Percentiles rank a stretch among this genome's conserved stretches.
These are phyloP conservation scores for Rugalucina vietnamica DNA, from an alignment of 2,888 invertebrate species.

Conservation along the genomic window DNA sequence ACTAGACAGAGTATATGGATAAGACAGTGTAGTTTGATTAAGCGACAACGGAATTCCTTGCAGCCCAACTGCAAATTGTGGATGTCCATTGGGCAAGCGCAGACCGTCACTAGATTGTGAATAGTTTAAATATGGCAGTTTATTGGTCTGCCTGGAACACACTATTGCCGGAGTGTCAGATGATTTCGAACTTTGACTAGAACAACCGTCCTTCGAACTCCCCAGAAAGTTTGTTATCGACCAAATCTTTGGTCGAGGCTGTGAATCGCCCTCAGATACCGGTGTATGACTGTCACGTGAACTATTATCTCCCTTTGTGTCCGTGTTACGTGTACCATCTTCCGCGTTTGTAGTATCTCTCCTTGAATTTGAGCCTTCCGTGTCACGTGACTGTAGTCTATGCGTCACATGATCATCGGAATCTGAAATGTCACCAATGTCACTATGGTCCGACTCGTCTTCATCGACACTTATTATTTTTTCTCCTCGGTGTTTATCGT, in stretches of 20 bases:
- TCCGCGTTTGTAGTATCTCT: background rate
- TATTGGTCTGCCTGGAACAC: slow-evolving; percentile 59
- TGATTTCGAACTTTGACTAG: slow-evolving; percentile 39
- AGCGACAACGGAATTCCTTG: slow-evolving; percentile 71
- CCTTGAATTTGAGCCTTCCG: background rate
- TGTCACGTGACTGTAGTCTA: background rate
- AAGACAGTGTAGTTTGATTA: slow-evolving; percentile 77
- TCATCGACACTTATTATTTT: slow-evolving; percentile 67
- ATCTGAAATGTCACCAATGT: slow-evolving; percentile 60
- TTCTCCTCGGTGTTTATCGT: slow-evolving; percentile 1
- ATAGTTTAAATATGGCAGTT: slow-evolving; percentile 68
- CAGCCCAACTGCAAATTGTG: slow-evolving; percentile 70
- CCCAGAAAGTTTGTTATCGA: slow-evolving; percentile 74
- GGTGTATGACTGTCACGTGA: slow-evolving; percentile 10
- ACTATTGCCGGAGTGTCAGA: slow-evolving; percentile 60
- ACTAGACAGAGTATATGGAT: slow-evolving; percentile 76
- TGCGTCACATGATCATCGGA: background rate
- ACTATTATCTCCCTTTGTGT: background rate
- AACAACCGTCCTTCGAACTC: slow-evolving; percentile 47
- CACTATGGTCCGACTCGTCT: slow-evolving; percentile 61
- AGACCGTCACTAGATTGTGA: slow-evolving; percentile 64
- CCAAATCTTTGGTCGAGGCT: slow-evolving; percentile 73
- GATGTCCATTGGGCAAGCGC: slow-evolving; percentile 54
- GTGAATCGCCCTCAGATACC: slow-evolving; percentile 12
- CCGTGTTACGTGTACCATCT: background rate